Evolutionary conservation across 2,888 invertebrate genomes (phyloP), one percentile per base, ranked within the genome.

Genomic region (Meiosimyza decipiens): DNA sequence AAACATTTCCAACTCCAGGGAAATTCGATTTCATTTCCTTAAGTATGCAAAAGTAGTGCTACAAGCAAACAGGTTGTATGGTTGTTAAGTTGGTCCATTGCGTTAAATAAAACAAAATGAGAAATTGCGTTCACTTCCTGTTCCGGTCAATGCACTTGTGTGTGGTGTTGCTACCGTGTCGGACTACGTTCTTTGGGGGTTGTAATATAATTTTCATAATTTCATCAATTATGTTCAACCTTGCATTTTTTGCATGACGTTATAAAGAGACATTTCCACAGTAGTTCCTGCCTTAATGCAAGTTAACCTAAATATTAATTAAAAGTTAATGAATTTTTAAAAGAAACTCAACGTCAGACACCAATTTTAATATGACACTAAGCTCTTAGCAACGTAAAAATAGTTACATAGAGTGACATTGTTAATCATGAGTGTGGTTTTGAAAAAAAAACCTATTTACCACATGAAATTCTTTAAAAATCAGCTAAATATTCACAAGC

Each of bases 321-420:
- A 64, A 64, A 64, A 64, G 12, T 64, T 64, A 64, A 64, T 64
- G 64, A 64, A 64, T 64, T 64, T 64, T 64, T 64, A 1, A 15
- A 64, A 64, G 51, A 50, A 64, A 51, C 64, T 51, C 64, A 50
- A 64, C 28, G 22, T 3, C 64, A 51, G 50, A 50, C 18, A 22
- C 7, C 40, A 9, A 9, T 40, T 40, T 40, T 40, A 40, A 40
- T 40, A 6, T 40, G n/a, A 63, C 57, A 63, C 47, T n/a, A 40
- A 22, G 22, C 22, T 22, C 2, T 1, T 22, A 22, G 22, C 47
- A 18, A 63, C 47, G 33, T 13, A 15, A 15, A 12, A 2, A 2
- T 16, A 13, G 11, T 47, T 9, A 40, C 9, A 40, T 1, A 40
- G 9, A 40, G 40, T 40, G 40, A 9, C 40, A 5, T 40, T 9